These are phyloP conservation scores for Craniophora ligustri DNA, from an alignment of 2,888 invertebrate species.

Conservation along the genomic window DNA sequence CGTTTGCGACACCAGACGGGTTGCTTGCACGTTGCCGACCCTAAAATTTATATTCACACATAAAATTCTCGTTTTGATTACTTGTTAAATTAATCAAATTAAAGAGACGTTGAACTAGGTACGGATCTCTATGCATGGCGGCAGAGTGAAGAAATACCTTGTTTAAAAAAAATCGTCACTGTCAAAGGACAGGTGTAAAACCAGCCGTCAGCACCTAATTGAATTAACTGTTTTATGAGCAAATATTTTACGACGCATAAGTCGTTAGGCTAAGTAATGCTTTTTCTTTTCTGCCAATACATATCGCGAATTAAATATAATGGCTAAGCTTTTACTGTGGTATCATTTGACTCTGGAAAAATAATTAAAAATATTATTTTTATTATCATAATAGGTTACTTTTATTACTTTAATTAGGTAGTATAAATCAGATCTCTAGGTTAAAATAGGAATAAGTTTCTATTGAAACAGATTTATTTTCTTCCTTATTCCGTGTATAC, in stretches of 20 bases:
- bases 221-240: conserved; percentile 38
- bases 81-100: conserved; percentile 46
- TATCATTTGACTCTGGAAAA: neutral
- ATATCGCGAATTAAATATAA: neutral
- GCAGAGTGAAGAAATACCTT: conserved; percentile 28
- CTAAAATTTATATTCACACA: too few relatives aligned
- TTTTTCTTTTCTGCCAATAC: conserved; percentile 29
- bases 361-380: neutral
- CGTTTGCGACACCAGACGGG: too few relatives aligned
- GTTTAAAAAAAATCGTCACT: conserved; percentile 7
- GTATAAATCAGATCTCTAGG: too few relatives aligned
- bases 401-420: too few relatives aligned
- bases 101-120: conserved; percentile 33
- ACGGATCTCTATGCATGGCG: conserved; percentile 37
- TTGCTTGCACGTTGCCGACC: too few relatives aligned
- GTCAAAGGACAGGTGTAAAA: conserved; percentile 24
- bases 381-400: too few relatives aligned
- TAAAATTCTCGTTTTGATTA: conserved; percentile 52
- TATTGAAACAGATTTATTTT: too few relatives aligned
- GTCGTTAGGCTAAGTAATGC: conserved; percentile 11
- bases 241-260: conserved; percentile 22
- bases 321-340: neutral
- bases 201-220: conserved; percentile 18
- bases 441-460: too few relatives aligned
- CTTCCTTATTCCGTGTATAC: too few relatives aligned